Percentiles rank a stretch among this genome's conserved stretches.
These are phyloP conservation scores for Sebastiscus albofasciatus DNA, from an alignment of 2,797 vertebrate species.

Conservation along the genomic window DNA sequence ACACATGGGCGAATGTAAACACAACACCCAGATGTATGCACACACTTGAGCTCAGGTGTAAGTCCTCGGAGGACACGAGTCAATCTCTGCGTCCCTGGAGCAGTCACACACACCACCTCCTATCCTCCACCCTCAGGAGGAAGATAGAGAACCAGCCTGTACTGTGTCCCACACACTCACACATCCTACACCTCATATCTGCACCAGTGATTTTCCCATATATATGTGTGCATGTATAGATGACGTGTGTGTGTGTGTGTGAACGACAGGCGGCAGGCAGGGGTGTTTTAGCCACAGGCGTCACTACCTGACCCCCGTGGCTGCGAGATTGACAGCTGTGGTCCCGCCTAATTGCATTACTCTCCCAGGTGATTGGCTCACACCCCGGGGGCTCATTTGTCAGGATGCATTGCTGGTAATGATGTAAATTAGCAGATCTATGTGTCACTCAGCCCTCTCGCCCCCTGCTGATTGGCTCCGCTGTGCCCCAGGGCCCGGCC, in stretches of 20 bases:
- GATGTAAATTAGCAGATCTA: slow-evolving; percentile 85
- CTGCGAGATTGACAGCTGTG: slow-evolving; percentile 83
- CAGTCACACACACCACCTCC: slow-evolving; percentile 26
- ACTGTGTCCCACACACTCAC: slow-evolving; percentile 1
- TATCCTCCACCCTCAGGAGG: slow-evolving; percentile 44
- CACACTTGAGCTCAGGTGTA: slow-evolving; percentile 43
- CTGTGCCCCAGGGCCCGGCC: slow-evolving; percentile 72
- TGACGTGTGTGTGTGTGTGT: slow-evolving; percentile 29
- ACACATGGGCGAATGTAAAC: slow-evolving; percentile 63
- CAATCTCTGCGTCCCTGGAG: slow-evolving; percentile 64
- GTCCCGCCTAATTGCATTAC: slow-evolving; percentile 88
- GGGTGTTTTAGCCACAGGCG: slow-evolving; percentile 75
- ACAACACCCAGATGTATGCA: slow-evolving; percentile 5
- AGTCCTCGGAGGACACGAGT: slow-evolving; percentile 63
- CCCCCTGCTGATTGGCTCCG: slow-evolving; percentile 78
- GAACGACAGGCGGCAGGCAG: slow-evolving; percentile 61
- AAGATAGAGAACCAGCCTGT: slow-evolving; percentile 33
- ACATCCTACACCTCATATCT: slow-evolving; percentile 14
- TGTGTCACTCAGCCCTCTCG: slow-evolving; percentile 78
- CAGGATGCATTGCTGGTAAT: slow-evolving; percentile 81
- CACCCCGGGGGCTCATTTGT: slow-evolving; percentile 85
- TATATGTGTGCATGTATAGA: slow-evolving; percentile 15
- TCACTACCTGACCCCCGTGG: slow-evolving; percentile 75
- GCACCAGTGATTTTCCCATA: slow-evolving; percentile 1
- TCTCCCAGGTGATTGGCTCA: slow-evolving; percentile 82